Evolutionary conservation across 2,113 vertebrate species (phyloP).

Genomic region (Ailurus styani): DNA sequence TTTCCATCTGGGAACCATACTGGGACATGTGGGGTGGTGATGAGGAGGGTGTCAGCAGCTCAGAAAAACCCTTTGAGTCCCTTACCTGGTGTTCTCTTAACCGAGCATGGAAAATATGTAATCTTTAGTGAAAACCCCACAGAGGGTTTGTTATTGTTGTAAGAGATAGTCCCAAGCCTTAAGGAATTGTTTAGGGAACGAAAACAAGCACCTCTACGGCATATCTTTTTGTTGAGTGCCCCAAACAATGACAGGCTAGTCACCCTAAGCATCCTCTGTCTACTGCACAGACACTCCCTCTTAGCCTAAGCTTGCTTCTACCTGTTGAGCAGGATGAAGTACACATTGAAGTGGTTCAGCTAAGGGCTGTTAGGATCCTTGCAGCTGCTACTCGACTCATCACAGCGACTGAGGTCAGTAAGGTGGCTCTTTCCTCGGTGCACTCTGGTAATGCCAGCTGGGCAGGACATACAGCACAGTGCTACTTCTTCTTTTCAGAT

Average conservation of each 20-base stretch:
- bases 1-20: not conserved
- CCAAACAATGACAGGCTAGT: not conserved
- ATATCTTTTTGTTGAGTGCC: not conserved
- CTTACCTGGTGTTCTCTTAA: not conserved
- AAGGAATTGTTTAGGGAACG: not conserved
- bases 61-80: not conserved
- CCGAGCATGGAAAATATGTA: not conserved
- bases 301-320: not conserved
- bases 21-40: not conserved
- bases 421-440: not conserved
- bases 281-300: not conserved
- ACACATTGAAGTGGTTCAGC: conserved; percentile 78
- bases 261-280: not conserved
- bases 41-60: not conserved
- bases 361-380: conserved; percentile 78
- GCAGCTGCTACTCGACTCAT: conserved; percentile 76
- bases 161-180: not conserved
- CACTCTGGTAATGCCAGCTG: not conserved
- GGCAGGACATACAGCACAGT: not conserved
- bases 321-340: conserved; percentile 76
- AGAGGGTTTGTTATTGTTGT: not conserved
- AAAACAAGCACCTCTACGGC: not conserved
- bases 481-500: conserved; percentile 71
- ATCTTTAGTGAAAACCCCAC: not conserved
- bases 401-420: conserved; percentile 77